A percentile compares a stretch with the other conserved stretches of the same genome.
These are phyloP conservation scores for Lasioglossum pauxillum DNA, from an alignment of 2,888 invertebrate genomes.

Conservation along the genomic window DNA sequence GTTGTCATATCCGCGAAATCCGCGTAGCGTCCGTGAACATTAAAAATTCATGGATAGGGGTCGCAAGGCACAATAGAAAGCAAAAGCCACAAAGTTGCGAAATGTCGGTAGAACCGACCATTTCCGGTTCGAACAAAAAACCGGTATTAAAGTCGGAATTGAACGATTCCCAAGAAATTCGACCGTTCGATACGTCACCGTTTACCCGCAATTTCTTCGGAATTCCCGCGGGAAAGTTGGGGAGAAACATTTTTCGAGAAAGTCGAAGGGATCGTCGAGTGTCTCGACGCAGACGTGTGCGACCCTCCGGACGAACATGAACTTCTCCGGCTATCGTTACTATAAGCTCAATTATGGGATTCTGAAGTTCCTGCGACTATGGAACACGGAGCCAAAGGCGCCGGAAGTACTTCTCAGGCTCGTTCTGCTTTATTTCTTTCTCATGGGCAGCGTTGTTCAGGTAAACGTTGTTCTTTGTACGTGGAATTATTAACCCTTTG, in stretches of 20 bases:
- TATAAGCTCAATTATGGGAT: not conserved
- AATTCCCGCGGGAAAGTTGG: not conserved
- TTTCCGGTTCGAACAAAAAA: not conserved
- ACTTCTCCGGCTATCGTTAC: constrained; percentile 6
- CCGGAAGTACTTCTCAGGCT: not conserved
- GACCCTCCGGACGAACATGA: constrained; percentile 1
- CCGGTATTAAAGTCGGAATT: not conserved
- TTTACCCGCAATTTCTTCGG: not conserved
- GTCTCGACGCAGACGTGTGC: not conserved
- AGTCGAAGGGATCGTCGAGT: not conserved
- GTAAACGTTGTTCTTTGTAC: not conserved
- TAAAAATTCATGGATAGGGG: not conserved
- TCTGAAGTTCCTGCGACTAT: not conserved
- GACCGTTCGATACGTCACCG: not conserved
- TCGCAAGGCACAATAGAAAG: not conserved
- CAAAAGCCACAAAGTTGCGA: not conserved
- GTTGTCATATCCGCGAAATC: not conserved
- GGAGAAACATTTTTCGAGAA: not conserved
- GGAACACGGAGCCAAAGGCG: not conserved
- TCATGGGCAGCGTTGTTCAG: not conserved
- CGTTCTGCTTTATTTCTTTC: not conserved
- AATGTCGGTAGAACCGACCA: not conserved
- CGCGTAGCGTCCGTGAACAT: not conserved
- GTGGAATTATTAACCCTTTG: not conserved
- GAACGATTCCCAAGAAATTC: not conserved